These are phyloP conservation scores for Parochlus steinenii DNA, from an alignment of 2,888 invertebrate genomes.

Conservation along the genomic window DNA sequence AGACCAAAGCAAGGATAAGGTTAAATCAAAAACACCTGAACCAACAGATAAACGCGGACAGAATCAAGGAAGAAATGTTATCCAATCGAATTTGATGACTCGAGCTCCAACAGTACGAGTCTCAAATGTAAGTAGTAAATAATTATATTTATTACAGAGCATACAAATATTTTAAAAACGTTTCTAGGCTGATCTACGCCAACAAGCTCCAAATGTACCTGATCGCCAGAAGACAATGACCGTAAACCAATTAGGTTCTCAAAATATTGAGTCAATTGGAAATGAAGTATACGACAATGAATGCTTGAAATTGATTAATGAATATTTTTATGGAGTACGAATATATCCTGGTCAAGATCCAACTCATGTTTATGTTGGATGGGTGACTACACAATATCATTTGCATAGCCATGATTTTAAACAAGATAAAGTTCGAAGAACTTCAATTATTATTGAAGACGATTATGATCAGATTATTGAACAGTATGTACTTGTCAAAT, in stretches of 20 bases:
- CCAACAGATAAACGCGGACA: constrained; percentile 17
- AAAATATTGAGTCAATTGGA: constrained; percentile 61
- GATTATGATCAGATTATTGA: constrained; percentile 62
- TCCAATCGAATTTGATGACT: constrained; percentile 29
- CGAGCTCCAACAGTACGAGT: constrained; percentile 32
- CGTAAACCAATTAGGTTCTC: constrained; percentile 44
- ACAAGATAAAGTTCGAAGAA: constrained; percentile 66
- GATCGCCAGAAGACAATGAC: constrained; percentile 59
- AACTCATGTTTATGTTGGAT: constrained; percentile 68
- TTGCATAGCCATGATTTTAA: constrained; percentile 81
- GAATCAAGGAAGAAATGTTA: constrained; percentile 28
- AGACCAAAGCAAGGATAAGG: constrained; percentile 48
- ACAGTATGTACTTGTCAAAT: constrained; percentile 34
- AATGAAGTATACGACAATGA: constrained; percentile 77
- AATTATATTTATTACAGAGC: background rate
- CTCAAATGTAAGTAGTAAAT: constrained; percentile 23
- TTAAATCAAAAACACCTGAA: constrained; percentile 45
- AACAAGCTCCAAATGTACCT: constrained; percentile 42
- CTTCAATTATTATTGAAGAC: constrained; percentile 64
- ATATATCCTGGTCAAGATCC: constrained; percentile 28
- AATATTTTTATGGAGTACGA: constrained; percentile 81
- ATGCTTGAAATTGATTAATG: constrained; percentile 82
- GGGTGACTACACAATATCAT: constrained; percentile 98
- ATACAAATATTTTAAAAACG: constrained; percentile 1
- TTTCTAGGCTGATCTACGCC: constrained; percentile 40